These are phyloP conservation scores for Gephyroberyx darwinii DNA, from an alignment of 2,797 vertebrate genomes.

Conservation along the genomic window DNA sequence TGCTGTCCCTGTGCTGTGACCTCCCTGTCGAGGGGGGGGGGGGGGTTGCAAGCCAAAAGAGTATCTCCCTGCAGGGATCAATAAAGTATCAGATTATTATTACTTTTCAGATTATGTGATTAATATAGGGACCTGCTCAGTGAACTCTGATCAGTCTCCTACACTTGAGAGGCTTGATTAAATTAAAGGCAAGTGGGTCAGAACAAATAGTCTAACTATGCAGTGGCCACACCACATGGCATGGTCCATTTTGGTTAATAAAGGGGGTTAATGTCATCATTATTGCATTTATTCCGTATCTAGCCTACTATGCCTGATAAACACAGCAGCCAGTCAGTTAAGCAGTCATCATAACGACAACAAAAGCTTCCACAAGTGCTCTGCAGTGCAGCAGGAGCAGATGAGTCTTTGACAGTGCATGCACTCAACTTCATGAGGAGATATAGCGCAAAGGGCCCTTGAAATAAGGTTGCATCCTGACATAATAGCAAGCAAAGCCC, in stretches of 20 bases:
- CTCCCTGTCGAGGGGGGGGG: conserved; percentile 14
- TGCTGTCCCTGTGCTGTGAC: conserved; percentile 33
- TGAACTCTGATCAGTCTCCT: conserved; percentile 25
- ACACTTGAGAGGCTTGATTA: conserved; percentile 18
- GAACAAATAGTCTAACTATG: conserved; percentile 10
- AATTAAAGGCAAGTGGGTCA: conserved; percentile 42
- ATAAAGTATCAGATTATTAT: conserved; percentile 16
- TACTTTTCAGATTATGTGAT: not conserved
- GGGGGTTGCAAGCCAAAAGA: conserved; percentile 13
- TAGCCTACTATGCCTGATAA: conserved; percentile 25
- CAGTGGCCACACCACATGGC: conserved; percentile 12
- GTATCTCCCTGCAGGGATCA: conserved; percentile 19
- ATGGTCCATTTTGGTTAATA: conserved; percentile 56
- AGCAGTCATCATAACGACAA: conserved; percentile 70
- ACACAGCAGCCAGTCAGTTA: conserved; percentile 55
- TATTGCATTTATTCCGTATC: conserved; percentile 62
- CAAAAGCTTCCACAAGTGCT: conserved; percentile 33
- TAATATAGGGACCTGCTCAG: conserved; percentile 17
- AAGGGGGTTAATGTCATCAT: conserved; percentile 37
- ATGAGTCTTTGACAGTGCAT: conserved; percentile 52
- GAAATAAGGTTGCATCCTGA: conserved; percentile 29
- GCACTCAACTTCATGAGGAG: conserved; percentile 49
- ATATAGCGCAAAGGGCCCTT: conserved; percentile 55
- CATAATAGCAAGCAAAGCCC: conserved; percentile 32
- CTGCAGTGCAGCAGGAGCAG: conserved; percentile 38